These are phyloP conservation scores for Conus betulinus DNA, from an alignment of 1,140 invertebrate genomes.

Conservation along the genomic window DNA sequence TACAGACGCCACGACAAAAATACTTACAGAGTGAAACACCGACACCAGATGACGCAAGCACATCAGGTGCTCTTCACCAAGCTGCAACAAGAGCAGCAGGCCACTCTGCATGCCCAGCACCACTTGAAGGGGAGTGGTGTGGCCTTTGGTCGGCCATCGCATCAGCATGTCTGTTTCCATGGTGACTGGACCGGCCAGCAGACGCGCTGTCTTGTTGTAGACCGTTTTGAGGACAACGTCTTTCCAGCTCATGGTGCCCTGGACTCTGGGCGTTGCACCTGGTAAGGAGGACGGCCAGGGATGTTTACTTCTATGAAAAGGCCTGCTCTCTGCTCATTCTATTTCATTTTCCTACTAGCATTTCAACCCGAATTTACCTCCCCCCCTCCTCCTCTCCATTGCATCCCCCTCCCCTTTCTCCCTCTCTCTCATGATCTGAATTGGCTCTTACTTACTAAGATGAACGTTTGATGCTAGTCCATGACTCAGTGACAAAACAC, in stretches of 20 bases:
- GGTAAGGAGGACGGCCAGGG: too few relatives aligned
- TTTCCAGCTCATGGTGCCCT: constrained; percentile 41
- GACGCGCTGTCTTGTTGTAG: constrained; percentile 48
- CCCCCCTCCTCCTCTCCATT: too few relatives aligned
- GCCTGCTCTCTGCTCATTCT: too few relatives aligned
- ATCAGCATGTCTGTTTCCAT: constrained; percentile 46
- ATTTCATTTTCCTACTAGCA: too few relatives aligned
- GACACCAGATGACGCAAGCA: constrained; percentile 57
- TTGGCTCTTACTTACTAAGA: too few relatives aligned
- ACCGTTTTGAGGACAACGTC: constrained; percentile 54
- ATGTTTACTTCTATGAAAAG: too few relatives aligned
- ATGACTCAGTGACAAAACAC: too few relatives aligned
- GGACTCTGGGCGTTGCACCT: background rate
- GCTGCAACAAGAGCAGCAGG: constrained; percentile 60
- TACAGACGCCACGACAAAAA: background rate
- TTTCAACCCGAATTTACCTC: too few relatives aligned
- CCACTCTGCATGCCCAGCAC: constrained; percentile 64
- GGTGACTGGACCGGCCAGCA: constrained; percentile 60
- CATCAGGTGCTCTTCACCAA: constrained; percentile 73
- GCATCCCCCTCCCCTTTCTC: too few relatives aligned
- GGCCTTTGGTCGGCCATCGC: constrained; percentile 76
- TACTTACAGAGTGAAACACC: background rate
- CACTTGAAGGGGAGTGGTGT: constrained; percentile 50
- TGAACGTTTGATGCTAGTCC: too few relatives aligned
- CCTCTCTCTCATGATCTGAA: too few relatives aligned